phyloP scores from a whole-genome alignment of 2,113 vertebrate genomes.

The Mirza zaza region DNA sequence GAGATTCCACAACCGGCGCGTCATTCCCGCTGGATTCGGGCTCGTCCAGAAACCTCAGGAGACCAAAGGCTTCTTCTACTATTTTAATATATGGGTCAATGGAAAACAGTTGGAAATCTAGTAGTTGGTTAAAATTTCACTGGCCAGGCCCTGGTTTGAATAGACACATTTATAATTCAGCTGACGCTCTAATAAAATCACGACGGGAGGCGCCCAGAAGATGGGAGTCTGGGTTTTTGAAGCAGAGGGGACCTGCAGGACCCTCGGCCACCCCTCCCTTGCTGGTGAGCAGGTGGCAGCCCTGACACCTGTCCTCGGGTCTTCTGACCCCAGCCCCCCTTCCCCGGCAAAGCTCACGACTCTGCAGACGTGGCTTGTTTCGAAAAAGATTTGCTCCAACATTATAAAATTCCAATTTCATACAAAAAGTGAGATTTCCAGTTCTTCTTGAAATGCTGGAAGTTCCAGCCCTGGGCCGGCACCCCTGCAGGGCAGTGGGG shows the following conservation, averaged over 20 bases:
- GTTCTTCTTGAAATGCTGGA: not conserved
- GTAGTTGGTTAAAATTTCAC: conserved; percentile 15
- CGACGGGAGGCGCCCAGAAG: not conserved
- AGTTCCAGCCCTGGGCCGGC: not conserved
- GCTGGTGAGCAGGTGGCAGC: not conserved
- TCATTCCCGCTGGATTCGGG: not conserved
- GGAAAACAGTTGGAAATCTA: conserved; percentile 65
- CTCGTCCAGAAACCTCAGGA: conserved; percentile 21
- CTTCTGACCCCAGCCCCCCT: not conserved
- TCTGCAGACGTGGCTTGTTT: not conserved
- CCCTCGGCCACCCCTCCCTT: rapidly evolving
- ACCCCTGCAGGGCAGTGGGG: rapidly evolving
- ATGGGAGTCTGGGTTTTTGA: not conserved
- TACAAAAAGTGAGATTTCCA: not conserved
- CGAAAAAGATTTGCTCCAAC: not conserved
- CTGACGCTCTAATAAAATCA: not conserved
- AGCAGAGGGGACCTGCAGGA: not conserved
- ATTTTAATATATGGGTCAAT: conserved; percentile 71
- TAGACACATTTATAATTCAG: conserved; percentile 23
- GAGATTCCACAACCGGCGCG: conserved; percentile 62
- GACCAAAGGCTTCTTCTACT: conserved; percentile 37
- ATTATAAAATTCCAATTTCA: not conserved
- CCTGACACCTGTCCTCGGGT: not conserved
- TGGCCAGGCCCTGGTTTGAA: conserved; percentile 40
- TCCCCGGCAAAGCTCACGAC: not conserved